These are phyloP conservation scores for Lampropteryx suffumata DNA, from an alignment of 2,888 invertebrate genomes.

Conservation along the genomic window DNA sequence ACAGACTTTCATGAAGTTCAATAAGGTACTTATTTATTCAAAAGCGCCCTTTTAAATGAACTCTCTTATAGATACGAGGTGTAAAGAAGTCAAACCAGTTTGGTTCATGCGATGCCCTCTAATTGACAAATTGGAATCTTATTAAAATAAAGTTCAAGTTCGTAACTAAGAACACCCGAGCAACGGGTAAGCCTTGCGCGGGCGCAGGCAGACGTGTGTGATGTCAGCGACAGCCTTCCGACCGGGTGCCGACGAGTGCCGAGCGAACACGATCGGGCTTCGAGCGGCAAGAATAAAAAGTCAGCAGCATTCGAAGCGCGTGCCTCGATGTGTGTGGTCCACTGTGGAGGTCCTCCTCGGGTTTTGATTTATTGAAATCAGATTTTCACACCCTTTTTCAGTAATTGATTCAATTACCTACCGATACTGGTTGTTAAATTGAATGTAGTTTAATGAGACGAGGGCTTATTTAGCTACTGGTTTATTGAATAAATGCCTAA, in stretches of 20 bases:
- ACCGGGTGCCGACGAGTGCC: constrained; percentile 69
- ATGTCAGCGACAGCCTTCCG: constrained; percentile 64
- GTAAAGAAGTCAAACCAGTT: constrained; percentile 79
- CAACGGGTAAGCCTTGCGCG: constrained; percentile 39
- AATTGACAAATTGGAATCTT: constrained; percentile 89
- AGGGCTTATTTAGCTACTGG: constrained; percentile 2
- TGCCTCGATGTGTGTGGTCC: constrained; percentile 90
- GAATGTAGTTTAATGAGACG: constrained; percentile 22
- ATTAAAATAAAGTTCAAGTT: constrained; percentile 84
- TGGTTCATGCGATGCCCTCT: constrained; percentile 79
- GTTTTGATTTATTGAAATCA: constrained; percentile 75
- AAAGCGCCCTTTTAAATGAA: constrained; percentile 57
- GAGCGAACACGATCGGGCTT: constrained; percentile 63
- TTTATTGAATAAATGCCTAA: constrained; percentile 13
- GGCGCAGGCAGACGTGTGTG: constrained; percentile 62
- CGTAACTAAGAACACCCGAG: constrained; percentile 57
- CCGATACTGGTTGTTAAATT: constrained; percentile 28
- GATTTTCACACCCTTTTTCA: constrained; percentile 72
- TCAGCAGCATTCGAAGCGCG: constrained; percentile 86
- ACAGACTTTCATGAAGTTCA: constrained; percentile 37
- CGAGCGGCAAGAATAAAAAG: constrained; percentile 72
- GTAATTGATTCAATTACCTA: constrained; percentile 47
- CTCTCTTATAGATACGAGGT: constrained; percentile 65
- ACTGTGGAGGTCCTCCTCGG: constrained; percentile 76
- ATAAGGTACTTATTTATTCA: constrained; percentile 47